These are phyloP conservation scores for Tetragonula carbonaria DNA, from an alignment of 2,888 invertebrate genomes.

Conservation along the genomic window DNA sequence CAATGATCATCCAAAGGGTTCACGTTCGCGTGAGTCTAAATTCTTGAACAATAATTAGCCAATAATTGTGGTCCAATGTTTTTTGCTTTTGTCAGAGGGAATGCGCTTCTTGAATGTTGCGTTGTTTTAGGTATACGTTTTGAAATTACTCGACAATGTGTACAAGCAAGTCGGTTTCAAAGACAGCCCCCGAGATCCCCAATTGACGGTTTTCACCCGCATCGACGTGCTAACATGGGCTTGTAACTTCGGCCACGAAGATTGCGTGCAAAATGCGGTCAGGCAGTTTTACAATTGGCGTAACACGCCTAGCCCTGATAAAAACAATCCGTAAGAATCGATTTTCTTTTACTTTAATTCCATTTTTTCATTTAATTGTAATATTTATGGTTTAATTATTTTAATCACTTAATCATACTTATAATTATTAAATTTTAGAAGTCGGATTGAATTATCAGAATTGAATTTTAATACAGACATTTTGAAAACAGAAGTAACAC, in stretches of 20 bases:
- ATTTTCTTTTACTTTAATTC: too few species aligned
- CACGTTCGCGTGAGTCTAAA: neutral
- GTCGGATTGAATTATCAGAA: too few species aligned
- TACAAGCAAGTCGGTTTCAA: constrained; percentile 90
- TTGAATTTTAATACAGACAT: too few species aligned
- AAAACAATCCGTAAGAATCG: constrained; percentile 89
- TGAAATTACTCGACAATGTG: constrained; percentile 87
- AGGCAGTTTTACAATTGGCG: constrained; percentile 91
- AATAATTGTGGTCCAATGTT: neutral
- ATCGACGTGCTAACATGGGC: constrained; percentile 90
- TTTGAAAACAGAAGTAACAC: too few species aligned
- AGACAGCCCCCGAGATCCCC: constrained; percentile 87
- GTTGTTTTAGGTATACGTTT: constrained; percentile 87
- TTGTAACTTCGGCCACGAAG: constrained; percentile 90
- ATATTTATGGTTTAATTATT: too few species aligned
- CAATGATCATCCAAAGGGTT: too few species aligned
- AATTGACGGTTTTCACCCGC: constrained; percentile 89
- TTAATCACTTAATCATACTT: too few species aligned
- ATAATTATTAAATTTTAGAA: too few species aligned
- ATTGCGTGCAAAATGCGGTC: constrained; percentile 90
- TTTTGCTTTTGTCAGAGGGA: too few species aligned
- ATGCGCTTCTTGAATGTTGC: neutral
- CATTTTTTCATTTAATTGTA: too few species aligned
- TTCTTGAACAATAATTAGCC: neutral
- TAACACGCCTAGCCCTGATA: constrained; percentile 89